A percentile compares a stretch with the other conserved stretches of the same genome.
Evolutionary conservation across 2,888 invertebrate species (phyloP).

Genomic region (Deilephila elpenor): DNA sequence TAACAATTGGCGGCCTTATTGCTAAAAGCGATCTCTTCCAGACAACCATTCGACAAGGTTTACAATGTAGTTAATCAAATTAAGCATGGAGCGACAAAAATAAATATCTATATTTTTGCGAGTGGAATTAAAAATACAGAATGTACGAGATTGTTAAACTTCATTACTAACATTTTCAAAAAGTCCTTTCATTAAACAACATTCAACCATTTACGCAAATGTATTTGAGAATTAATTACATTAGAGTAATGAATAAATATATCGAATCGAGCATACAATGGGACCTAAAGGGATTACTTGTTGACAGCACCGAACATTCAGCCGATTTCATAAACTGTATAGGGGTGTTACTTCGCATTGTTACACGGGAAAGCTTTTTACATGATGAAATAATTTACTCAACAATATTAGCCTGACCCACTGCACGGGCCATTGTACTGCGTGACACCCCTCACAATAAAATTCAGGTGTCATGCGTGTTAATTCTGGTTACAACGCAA

Average conservation of each 20-base stretch:
- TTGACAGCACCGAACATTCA: neutral
- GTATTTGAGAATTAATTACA: neutral
- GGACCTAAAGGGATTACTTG: neutral
- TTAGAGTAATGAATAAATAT: neutral
- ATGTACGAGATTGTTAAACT: no score
- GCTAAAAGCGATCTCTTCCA: no score
- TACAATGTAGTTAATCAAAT: no score
- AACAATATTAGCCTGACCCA: neutral
- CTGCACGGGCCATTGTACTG: no score
- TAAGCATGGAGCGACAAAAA: no score
- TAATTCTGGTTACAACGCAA: constrained; percentile 7
- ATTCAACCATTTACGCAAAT: neutral
- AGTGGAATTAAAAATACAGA: no score
- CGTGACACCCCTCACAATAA: constrained; percentile 31
- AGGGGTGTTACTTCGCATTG: constrained; percentile 31
- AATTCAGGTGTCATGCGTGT: constrained; percentile 31
- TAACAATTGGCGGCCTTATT: no score
- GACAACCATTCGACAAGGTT: no score
- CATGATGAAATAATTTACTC: constrained; percentile 52
- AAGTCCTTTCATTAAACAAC: neutral
- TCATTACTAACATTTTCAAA: no score
- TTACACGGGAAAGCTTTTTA: constrained; percentile 57
- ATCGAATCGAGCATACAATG: neutral
- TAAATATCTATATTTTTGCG: no score
- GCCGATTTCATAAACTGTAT: neutral